phyloP scores from a whole-genome alignment of 2,888 invertebrate species.

The Hofmannophila pseudospretella region DNA sequence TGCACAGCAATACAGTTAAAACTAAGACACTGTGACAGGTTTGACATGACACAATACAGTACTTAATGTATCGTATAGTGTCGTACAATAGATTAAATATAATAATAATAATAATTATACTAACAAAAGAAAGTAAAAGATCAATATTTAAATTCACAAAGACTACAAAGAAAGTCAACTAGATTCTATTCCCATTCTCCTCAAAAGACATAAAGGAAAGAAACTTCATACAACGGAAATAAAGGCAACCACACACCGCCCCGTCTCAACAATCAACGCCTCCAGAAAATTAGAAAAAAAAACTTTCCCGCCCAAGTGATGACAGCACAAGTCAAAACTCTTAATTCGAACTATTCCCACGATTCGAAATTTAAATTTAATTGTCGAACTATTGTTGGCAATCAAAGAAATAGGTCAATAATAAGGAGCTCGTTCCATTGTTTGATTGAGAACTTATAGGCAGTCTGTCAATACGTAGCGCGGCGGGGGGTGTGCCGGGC shows the following conservation, averaged over 20 bases:
- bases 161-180: constrained; percentile 20
- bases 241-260: constrained; percentile 46
- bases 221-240: constrained; percentile 37
- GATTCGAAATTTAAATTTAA: constrained; percentile 67
- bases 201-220: constrained; percentile 19
- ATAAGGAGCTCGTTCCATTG: constrained; percentile 58
- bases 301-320: constrained; percentile 48
- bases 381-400: constrained; percentile 64
- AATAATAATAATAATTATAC: too few relatives aligned
- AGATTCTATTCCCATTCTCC: not conserved
- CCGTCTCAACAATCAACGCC: constrained; percentile 36
- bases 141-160: constrained; percentile 26
- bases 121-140: constrained; percentile 8
- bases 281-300: constrained; percentile 33
- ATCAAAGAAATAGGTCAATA: constrained; percentile 75
- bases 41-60: too few relatives aligned
- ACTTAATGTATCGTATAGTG: too few relatives aligned
- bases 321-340: constrained; percentile 59
- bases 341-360: constrained; percentile 71
- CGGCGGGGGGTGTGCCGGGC: constrained; percentile 48
- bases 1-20: too few relatives aligned
- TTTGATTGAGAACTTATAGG: constrained; percentile 73
- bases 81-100: too few relatives aligned
- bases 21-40: too few relatives aligned
- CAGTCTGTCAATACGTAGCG: constrained; percentile 68